Conservation (phyloP, 2,797 vertebrate genomes). For the Melopsittacus undulatus region DNA sequence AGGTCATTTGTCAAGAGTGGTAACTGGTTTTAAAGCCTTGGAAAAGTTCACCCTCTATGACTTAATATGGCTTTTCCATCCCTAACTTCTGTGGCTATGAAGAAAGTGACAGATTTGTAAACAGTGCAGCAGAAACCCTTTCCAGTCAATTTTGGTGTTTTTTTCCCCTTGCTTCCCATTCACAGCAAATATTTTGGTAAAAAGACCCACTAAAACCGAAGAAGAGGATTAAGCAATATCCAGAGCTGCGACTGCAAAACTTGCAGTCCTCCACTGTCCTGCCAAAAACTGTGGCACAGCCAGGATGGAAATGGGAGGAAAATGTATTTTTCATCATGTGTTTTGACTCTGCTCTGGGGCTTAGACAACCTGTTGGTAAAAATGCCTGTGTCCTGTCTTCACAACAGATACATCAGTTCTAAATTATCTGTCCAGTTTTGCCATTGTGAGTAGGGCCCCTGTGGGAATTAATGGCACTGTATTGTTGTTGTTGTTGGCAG, state of each 20-base stretch:
- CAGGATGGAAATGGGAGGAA: neutral
- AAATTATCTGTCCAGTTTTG: conserved; percentile 30
- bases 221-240: neutral
- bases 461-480: neutral
- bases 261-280: neutral
- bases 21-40: conserved; percentile 15
- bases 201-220: neutral
- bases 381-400: conserved; percentile 25
- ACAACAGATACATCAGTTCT: conserved; percentile 10
- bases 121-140: neutral
- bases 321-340: neutral
- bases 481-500: neutral
- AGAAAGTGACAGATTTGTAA: conserved; percentile 24
- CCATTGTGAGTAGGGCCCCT: neutral
- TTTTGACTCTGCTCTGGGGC: neutral
- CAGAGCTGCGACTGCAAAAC: neutral
- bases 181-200: conserved; percentile 17
- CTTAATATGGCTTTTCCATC: conserved; percentile 23
- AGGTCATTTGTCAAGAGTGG: neutral
- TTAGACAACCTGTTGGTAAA: conserved; percentile 41
- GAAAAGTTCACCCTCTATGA: neutral
- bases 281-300: neutral
- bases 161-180: neutral
- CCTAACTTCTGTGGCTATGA: neutral
- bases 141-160: neutral